Percentiles rank a stretch among this genome's conserved stretches.
These are phyloP conservation scores for Drosophila conformis DNA, from an alignment of 2,888 invertebrate species.

Conservation along the genomic window DNA sequence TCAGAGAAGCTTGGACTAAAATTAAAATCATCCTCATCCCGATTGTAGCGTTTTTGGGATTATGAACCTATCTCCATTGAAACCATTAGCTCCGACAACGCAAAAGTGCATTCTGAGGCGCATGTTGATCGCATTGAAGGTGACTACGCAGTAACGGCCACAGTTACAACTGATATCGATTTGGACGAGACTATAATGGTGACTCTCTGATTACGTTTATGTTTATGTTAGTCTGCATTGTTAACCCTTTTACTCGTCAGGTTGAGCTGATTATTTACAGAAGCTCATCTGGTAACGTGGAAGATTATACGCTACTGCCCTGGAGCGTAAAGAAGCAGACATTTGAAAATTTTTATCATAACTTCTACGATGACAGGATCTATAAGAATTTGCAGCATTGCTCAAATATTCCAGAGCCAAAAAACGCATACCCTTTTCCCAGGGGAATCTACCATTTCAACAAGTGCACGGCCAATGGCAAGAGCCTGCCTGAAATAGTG, in stretches of 20 bases:
- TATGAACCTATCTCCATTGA: constrained; percentile 46
- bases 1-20: neutral
- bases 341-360: constrained; percentile 8
- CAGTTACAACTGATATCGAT: neutral
- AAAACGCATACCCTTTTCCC: constrained; percentile 1
- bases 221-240: neutral
- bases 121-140: constrained; percentile 16
- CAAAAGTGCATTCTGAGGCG: fast-evolving
- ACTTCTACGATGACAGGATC: constrained; percentile 40
- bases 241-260: neutral
- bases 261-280: constrained; percentile 15
- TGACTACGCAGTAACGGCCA: constrained; percentile 16
- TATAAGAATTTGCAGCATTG: constrained; percentile 44
- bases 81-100: neutral
- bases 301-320: constrained; percentile 49
- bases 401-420: constrained; percentile 30
- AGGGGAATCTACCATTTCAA: constrained; percentile 6
- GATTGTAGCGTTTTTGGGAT: constrained; percentile 56
- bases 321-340: constrained; percentile 33
- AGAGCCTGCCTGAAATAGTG: constrained; percentile 50
- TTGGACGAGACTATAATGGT: constrained; percentile 36
- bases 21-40: neutral
- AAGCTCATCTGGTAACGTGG: constrained; percentile 50
- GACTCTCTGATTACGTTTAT: neutral
- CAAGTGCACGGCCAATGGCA: constrained; percentile 25